phyloP scores from a whole-genome alignment of 2,888 invertebrate genomes.

The Aleiodes testaceus region DNA sequence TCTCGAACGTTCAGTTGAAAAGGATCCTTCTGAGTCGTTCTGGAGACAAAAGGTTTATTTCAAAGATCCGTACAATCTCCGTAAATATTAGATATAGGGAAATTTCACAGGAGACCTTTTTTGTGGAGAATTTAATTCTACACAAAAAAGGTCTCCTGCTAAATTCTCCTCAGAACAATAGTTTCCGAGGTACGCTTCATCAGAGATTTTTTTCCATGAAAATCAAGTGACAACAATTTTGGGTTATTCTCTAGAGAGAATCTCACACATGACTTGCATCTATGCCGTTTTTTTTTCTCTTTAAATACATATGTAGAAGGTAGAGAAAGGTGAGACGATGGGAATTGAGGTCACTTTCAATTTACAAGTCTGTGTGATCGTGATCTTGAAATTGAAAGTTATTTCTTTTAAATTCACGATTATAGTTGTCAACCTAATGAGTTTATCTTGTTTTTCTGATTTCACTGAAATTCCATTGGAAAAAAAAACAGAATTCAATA shows the following conservation, averaged over 20 bases:
- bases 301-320: conserved; percentile 27
- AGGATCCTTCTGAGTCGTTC: conserved; percentile 84
- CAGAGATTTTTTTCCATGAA: too few species aligned
- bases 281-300: not conserved
- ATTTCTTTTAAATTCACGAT: conserved; percentile 26
- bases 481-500: not conserved
- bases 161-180: too few species aligned
- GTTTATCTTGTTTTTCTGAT: not conserved
- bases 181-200: too few species aligned
- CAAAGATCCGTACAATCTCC: too few species aligned
- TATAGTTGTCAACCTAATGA: not conserved
- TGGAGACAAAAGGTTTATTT: conserved; percentile 62
- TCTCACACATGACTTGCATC: conserved; percentile 30
- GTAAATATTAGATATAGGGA: too few species aligned
- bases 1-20: conserved; percentile 82
- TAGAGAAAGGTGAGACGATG: conserved; percentile 67
- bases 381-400: conserved; percentile 72
- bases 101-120: too few species aligned
- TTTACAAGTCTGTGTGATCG: conserved; percentile 62
- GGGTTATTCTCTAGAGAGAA: not conserved
- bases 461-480: not conserved
- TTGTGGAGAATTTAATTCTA: too few species aligned
- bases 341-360: conserved; percentile 71
- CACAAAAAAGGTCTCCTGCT: too few species aligned
- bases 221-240: conserved; percentile 41